Evolutionary conservation across 2,888 invertebrate species (phyloP), one percentile per base, ranked within the genome.

Genomic region (Helleia helle): DNA sequence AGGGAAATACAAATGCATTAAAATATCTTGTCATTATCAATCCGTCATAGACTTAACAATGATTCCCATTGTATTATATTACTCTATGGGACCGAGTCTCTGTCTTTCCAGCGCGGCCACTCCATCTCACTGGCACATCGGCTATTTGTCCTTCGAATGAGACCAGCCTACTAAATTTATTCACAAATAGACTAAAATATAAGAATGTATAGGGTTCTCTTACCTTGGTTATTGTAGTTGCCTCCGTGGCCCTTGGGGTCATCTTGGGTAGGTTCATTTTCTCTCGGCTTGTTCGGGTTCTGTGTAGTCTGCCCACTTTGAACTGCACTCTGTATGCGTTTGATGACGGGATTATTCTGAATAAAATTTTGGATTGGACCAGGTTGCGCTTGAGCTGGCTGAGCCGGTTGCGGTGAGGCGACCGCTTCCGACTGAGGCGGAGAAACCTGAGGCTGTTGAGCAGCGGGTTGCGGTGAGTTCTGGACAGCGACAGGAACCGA

Each of bases 291-390:
- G 71, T 38, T 58, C 62, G 41, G 65, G 63, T 29, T 47, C 58
- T 24, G 69, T 52, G 3, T 57, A 43, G 15, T 53, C 52, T 69
- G 68, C 45, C 71, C 53, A 41, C 56, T 62, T 44, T 71, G 62
- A 6, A 68, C 65, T 2, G 66, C 61, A 1, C 55, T 55, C n/a
- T 63, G 52, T 8, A 71, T 54, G 2, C 68, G 65, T 39, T 65
- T 59, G 2, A 62, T 62, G 15, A 71, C 61, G 1, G 68, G 64
- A 37, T 63, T 69, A 39, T 57, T 64, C 45, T 64, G 63, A 7
- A 68, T 59, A 3, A 60, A 41, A n/a, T 66, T 59, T 43, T 65
- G 66, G 22, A 71, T 65, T 0, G 71, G 67, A 1, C 63, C 54
- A 1, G 51, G 27, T 31, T 42, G 31, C 2, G 44, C 29, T 22